Evolutionary conservation across 2,888 invertebrate species (phyloP), one percentile per base, ranked within the genome.

Genomic region (Bimastos eiseni): DNA sequence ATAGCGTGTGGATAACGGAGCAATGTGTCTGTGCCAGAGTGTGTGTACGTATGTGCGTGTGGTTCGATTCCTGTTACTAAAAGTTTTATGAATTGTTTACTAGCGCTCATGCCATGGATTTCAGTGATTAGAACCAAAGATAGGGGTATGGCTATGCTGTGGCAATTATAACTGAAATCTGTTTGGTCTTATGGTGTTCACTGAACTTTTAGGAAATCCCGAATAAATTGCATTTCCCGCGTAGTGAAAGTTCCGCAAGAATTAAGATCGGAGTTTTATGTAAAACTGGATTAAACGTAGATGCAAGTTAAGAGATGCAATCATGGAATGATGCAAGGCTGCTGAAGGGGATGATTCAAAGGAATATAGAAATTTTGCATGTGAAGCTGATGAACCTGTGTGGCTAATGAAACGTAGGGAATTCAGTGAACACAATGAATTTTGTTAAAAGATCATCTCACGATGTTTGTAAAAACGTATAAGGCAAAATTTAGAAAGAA

Each of bases 221-320:
- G n/a, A 70, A n/a, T 30, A 70, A 70, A 70, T 70, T n/a, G 70
- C 70, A 70, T 70, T 70, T 70, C 70, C 70, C 70, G 70, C 70
- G 70, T 70, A 70, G n/a, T 11, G 70, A n/a, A 70, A 70, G 70
- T 70, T 70, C 70, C 70, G 70, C 70, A 70, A 30, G 70, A 30
- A 70, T 70, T 70, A 0, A 70, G 30, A 70, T 70, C 8, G 70
- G 70, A n/a, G 11, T 70, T 70, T n/a, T 30, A n/a, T n/a, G 11
- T 70, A n/a, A n/a, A 70, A 70, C 30, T 70, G 70, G n/a, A 17
- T 70, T 49, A 24, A 49, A n/a, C n/a, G n/a, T n/a, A n/a, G n/a
- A n/a, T n/a, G n/a, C n/a, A n/a, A n/a, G n/a, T 5, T 17, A n/a
- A 70, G 30, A 70, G 70, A 49, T 41, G 70, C n/a, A 30, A 13